Evolutionary conservation across 2,888 invertebrate species (phyloP).

Genomic region (Rhagonycha lutea): DNA sequence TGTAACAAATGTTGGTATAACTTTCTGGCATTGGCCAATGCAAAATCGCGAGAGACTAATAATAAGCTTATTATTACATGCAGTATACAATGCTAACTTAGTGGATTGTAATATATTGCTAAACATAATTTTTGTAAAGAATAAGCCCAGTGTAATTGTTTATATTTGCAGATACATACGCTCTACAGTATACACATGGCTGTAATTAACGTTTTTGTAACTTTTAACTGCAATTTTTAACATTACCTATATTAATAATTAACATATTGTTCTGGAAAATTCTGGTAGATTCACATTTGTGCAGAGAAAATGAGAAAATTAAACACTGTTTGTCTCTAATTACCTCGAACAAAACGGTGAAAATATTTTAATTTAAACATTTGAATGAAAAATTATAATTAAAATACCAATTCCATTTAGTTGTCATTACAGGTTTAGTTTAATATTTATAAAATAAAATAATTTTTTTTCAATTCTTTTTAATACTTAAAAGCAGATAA

Average conservation of each 20-base stretch:
- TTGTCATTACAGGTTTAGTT: neutral
- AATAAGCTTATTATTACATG: constrained; percentile 15
- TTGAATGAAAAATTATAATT: neutral
- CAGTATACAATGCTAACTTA: neutral
- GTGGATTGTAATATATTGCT: constrained; percentile 1
- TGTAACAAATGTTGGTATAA: constrained; percentile 3
- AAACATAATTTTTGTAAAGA: constrained; percentile 7
- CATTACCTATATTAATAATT: neutral
- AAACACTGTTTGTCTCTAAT: neutral
- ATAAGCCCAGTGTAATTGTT: neutral
- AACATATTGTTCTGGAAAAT: neutral
- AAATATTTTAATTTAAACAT: neutral
- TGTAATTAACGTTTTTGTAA: neutral
- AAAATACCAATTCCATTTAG: neutral
- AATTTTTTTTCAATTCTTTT: neutral
- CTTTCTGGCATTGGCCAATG: constrained; percentile 1
- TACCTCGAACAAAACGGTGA: neutral
- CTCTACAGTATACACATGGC: neutral
- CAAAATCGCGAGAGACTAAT: constrained; percentile 7
- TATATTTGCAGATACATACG: neutral
- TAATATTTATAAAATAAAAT: neutral
- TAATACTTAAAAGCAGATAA: neutral
- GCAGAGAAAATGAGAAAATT: neutral
- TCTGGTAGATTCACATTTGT: neutral
- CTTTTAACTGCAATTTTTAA: neutral